Base-by-base conservation (phyloP, 2,797 vertebrate genomes). In the Cyprinella venusta region DNA sequence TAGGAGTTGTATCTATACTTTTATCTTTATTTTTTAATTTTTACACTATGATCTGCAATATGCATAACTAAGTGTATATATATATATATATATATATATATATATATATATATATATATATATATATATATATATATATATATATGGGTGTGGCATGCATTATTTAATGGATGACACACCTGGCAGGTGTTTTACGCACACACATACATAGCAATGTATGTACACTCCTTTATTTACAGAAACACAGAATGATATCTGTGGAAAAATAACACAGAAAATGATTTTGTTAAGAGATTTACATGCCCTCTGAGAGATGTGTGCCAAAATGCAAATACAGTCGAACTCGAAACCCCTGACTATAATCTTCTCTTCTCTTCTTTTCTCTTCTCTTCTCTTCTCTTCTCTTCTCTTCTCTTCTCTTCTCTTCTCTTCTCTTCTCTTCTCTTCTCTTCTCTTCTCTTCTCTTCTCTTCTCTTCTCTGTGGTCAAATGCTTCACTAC, bases 261-360 rank as follows among this genome's bases (percentile, higher is more conserved):
- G 91, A 89, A 91, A 91, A 94, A 93, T 90, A 93, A 92, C 90
- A 92, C 91, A 92, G 92, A 90, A 91, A 91, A 92, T 89, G 90
- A 88, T 92, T 93, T 94, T 95, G 93, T 94, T 91, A 88, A 89
- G 85, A 87, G 90, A 92, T 95, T 95, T 95, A 94, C 93, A 95
- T 95, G 92, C 92, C 91, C 90, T 90, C 91, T 93, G 92, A 91
- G 59, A 79, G 12, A 21, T 70, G 70, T 54, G 84, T 48, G 52
- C 48, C 71, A 84, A 86, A 86, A 95, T 94, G 94, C 94, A 95
- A 95, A 95, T 94, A 90, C 48, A 88, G 87, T 91, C 87, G 90
- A 93, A 90, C n/a, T 48, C 15, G 36, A 70, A 52, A 71, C 26
- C 59, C 63, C 63, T 18, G 33, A 4, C 30, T 18, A 36, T 24